Base-by-base conservation (phyloP, 2,797 vertebrate genomes). In the Ptychadena robeensis region DNA sequence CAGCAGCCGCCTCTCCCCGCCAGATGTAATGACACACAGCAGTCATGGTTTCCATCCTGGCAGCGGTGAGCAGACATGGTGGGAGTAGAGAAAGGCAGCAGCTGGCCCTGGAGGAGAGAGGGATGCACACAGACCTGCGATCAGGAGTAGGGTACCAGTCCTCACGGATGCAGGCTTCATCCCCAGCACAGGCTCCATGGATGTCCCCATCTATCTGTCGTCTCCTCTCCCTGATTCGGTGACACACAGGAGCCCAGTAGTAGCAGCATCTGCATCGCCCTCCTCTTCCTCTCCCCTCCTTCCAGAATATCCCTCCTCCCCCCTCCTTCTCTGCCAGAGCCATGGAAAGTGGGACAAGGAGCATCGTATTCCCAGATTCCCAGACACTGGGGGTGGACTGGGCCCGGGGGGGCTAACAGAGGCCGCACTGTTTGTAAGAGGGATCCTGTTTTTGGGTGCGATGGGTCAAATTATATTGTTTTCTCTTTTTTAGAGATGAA, bases 71-170 rank as follows among this genome's bases (percentile, higher is more conserved):
- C 44, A 53, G 35, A 27, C 15, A 15, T 44, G 57, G 10, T 57
- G 76, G 35, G 59, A 32, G 22, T 34, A 10, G 11, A 6, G 11
- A 28, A 18, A 59, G 35, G 59, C 59, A 66, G 59, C 7, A 57
- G 2, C 14, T 18, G 37, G 35, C 73, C 18, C 25, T 18, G 6
- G 15, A 18, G 59, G 30, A 25, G 27, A n/a, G 15, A 28, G 34
- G 30, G 31, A 53, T 53, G 44, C 40, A 70, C 79, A 85, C 79
- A 65, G 75, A 81, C 83, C 83, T 85, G 83, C 66, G 38, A 85
- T 38, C 73, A 78, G 75, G 2, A 82, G 59, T 22, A 66, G 68
- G 79, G 83, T 76, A 44, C 79, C 35, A n/a, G 59, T 66, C 40
- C 65, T 75, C 35, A 38, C 15, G 28, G 72, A 65, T 32, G 59